phyloP scores from a whole-genome alignment of 2,888 invertebrate species.

The Parelbella ahira region DNA sequence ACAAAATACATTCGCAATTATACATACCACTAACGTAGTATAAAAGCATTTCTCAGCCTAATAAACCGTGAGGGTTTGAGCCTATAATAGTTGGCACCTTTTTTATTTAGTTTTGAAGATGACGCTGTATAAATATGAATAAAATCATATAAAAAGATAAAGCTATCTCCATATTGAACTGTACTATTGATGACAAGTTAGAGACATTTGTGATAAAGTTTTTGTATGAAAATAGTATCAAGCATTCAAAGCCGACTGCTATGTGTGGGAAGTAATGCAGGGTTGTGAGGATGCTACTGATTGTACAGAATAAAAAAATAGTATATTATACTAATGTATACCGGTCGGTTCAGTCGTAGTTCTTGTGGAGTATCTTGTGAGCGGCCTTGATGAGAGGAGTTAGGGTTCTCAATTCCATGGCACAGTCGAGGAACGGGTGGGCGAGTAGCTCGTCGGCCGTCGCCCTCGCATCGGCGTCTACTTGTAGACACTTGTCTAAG shows the following conservation, averaged over 20 bases:
- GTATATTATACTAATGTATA: conserved; percentile 32
- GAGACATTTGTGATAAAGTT: not conserved
- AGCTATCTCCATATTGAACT: conserved; percentile 9
- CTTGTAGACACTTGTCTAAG: conserved; percentile 92
- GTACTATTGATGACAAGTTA: conserved; percentile 15
- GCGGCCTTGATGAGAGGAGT: conserved; percentile 96
- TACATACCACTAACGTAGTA: conserved; percentile 2
- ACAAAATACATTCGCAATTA: conserved; percentile 9
- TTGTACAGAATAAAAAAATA: conserved; percentile 4
- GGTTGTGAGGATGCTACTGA: conserved; percentile 3
- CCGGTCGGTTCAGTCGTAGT: conserved; percentile 55
- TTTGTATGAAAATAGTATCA: conserved; percentile 18
- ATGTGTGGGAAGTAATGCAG: conserved; percentile 8
- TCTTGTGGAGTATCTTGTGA: conserved; percentile 89
- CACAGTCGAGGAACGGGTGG: conserved; percentile 89
- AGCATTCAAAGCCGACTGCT: not conserved
- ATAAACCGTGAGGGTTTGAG: conserved; percentile 5
- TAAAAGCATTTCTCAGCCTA: conserved; percentile 11
- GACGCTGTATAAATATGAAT: conserved; percentile 9
- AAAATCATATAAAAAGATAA: conserved; percentile 21
- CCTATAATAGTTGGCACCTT: conserved; percentile 23
- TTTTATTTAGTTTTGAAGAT: conserved; percentile 11
- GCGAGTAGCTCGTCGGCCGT: conserved; percentile 88
- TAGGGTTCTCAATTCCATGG: conserved; percentile 89
- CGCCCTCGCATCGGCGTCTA: conserved; percentile 89